Conservation (phyloP, 2,888 invertebrate species). For the Pristionchus mayeri region DNA sequence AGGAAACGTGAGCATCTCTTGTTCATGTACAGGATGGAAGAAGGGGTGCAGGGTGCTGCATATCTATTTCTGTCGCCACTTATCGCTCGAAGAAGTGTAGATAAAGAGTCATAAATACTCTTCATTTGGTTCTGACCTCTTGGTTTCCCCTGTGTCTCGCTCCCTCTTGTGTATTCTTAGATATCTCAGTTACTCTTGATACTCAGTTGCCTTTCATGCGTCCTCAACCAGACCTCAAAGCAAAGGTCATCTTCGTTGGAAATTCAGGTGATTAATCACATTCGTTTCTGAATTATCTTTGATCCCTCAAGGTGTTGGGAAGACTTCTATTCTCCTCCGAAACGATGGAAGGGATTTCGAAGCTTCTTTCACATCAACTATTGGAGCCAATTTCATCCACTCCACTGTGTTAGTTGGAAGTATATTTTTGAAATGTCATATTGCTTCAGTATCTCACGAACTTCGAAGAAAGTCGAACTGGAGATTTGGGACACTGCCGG, state of each 20-base stretch:
- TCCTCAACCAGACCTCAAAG: slow-evolving; percentile 49
- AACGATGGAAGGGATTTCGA: slow-evolving; percentile 63
- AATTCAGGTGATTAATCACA: slow-evolving; percentile 49
- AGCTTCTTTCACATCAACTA: slow-evolving; percentile 54
- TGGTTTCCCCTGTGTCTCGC: no score
- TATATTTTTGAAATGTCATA: no score
- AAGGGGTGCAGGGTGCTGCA: no score
- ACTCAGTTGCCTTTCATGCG: slow-evolving; percentile 31
- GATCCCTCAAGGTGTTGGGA: slow-evolving; percentile 60
- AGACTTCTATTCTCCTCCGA: slow-evolving; percentile 65
- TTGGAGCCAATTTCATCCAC: slow-evolving; percentile 63
- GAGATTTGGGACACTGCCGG: slow-evolving; percentile 66
- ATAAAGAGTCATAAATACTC: not conserved
- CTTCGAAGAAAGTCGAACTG: slow-evolving; percentile 52
- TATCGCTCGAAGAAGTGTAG: no score
- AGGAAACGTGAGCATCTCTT: no score
- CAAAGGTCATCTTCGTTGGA: slow-evolving; percentile 58
- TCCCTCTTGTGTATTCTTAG: not conserved
- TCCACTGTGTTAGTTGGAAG: slow-evolving; percentile 52
- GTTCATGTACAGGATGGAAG: no score
- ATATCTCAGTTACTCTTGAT: not conserved
- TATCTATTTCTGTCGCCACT: no score
- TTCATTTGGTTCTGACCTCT: not conserved
- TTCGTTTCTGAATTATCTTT: slow-evolving; percentile 14
- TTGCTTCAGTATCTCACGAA: slow-evolving; percentile 13